phyloP scores from a whole-genome alignment of 2,888 invertebrate genomes.

The Amaurobius ferox region DNA sequence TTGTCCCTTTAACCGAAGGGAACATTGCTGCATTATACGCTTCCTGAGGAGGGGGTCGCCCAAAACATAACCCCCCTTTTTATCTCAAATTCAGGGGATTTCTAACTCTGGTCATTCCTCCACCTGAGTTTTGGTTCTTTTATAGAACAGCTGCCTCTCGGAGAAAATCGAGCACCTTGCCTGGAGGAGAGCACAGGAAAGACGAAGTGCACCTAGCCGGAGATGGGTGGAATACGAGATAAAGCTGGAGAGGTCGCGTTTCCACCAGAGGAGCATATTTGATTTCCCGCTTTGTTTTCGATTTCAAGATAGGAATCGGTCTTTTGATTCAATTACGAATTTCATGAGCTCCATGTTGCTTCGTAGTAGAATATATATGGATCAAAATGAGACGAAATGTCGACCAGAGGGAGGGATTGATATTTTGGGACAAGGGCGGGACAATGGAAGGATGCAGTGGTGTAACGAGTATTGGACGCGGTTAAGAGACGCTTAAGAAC shows the following conservation, averaged over 20 bases:
- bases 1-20: constrained; percentile 39
- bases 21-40: constrained; percentile 58
- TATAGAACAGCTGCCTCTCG: constrained; percentile 23
- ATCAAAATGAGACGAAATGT: no score
- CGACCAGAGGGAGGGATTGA: no score
- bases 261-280: no score
- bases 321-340: neutral
- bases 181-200: neutral
- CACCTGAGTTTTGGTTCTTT: constrained; percentile 22
- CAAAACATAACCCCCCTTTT: neutral
- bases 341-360: no score
- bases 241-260: no score
- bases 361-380: no score
- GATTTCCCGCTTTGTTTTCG: neutral
- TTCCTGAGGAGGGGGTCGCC: constrained; percentile 18
- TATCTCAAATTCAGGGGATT: constrained; percentile 49
- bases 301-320: neutral
- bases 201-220: neutral
- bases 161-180: constrained; percentile 8
- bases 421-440: no score
- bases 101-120: constrained; percentile 49
- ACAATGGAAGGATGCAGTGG: no score
- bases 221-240: no score
- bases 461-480: no score
- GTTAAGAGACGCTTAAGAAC: no score